Conservation (phyloP, 2,113 vertebrate genomes). For the Pseudonaja textilis region DNA sequence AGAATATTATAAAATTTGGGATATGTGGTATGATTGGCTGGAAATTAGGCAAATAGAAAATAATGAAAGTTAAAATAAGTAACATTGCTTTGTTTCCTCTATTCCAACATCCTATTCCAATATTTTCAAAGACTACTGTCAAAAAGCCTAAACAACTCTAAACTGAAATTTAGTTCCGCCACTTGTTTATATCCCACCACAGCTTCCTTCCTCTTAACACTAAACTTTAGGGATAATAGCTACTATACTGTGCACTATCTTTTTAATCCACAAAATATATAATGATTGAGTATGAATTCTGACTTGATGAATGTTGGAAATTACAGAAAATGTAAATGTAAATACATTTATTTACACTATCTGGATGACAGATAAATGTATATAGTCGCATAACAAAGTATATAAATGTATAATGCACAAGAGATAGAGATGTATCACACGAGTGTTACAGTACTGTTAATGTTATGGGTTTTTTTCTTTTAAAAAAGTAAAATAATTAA, state of each 20-base stretch:
- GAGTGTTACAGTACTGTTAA: too few species aligned
- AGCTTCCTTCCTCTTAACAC: not conserved
- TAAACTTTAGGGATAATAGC: not conserved
- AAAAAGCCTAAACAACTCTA: not conserved
- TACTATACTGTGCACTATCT: not conserved
- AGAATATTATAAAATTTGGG: too few species aligned
- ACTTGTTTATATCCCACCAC: not conserved
- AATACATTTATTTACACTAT: not conserved
- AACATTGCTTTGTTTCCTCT: not conserved
- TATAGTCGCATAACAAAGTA: too few species aligned
- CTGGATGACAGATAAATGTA: too few species aligned
- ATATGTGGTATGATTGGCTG: too few species aligned
- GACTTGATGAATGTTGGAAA: not conserved
- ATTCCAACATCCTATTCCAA: not conserved
- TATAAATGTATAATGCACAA: too few species aligned
- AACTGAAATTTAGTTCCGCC: not conserved
- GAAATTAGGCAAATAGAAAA: too few species aligned
- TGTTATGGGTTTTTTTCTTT: too few species aligned
- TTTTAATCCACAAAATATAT: not conserved
- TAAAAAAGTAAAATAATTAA: too few species aligned
- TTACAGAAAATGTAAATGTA: not conserved
- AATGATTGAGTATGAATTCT: not conserved
- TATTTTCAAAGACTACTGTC: not conserved
- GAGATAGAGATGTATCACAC: too few species aligned
- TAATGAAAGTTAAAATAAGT: too few species aligned